Percentiles rank a stretch among this genome's conserved stretches.
These are phyloP conservation scores for Drosophila bunnanda DNA, from an alignment of 2,888 invertebrate genomes.

Conservation along the genomic window DNA sequence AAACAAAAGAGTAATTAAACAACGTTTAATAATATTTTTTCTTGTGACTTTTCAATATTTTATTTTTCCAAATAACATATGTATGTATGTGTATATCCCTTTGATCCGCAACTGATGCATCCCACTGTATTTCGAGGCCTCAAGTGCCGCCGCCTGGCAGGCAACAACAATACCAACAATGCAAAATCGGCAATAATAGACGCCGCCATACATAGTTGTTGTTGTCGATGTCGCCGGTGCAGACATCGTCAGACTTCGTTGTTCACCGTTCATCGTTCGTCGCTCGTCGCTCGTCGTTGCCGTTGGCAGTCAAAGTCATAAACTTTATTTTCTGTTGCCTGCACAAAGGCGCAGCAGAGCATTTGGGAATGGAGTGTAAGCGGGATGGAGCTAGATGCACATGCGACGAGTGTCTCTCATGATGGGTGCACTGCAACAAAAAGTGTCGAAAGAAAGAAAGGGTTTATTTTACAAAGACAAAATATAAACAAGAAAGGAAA, in stretches of 20 bases:
- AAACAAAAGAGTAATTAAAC: background rate
- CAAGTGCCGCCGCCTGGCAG: conserved; percentile 40
- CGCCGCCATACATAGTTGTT: conserved; percentile 44
- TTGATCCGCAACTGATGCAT: conserved; percentile 13
- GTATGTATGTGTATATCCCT: no score
- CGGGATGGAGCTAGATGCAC: conserved; percentile 54
- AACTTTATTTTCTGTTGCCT: conserved; percentile 80
- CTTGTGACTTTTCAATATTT: no score
- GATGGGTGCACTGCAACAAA: background rate
- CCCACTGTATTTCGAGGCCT: conserved; percentile 50
- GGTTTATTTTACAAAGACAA: no score
- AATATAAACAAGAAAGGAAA: no score
- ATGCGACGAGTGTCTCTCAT: conserved; percentile 55
- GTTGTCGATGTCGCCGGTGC: conserved; percentile 64
- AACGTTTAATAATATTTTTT: background rate
- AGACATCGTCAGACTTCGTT: conserved; percentile 57
- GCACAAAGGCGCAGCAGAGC: conserved; percentile 75
- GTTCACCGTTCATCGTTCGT: conserved; percentile 33
- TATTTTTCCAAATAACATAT: background rate
- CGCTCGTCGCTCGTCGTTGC: conserved; percentile 46
- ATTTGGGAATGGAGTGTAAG: conserved; percentile 2
- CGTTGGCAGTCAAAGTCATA: conserved; percentile 78
- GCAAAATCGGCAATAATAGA: conserved; percentile 45
- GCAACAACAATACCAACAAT: conserved; percentile 21
- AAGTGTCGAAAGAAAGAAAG: background rate